phyloP scores from a whole-genome alignment of 2,113 vertebrate genomes.

The Dascyllus trimaculatus region DNA sequence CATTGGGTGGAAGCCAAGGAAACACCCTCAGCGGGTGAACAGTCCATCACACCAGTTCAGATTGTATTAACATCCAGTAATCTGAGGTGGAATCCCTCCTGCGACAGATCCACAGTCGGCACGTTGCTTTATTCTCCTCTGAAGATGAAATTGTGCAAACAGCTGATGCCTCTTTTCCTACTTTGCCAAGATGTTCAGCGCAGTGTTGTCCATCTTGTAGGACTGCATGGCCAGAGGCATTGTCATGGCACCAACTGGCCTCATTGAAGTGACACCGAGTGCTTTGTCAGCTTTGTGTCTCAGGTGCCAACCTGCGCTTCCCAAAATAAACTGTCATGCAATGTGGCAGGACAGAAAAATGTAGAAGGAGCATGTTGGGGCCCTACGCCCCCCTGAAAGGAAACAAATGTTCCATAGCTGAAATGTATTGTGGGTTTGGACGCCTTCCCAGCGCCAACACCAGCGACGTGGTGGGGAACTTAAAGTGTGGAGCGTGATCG shows the following conservation, averaged over 20 bases:
- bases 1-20: slow-evolving; percentile 43
- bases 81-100: slow-evolving; percentile 35
- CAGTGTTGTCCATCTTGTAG: slow-evolving; percentile 67
- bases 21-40: slow-evolving; percentile 40
- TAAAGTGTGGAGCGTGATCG: slow-evolving; percentile 38
- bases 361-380: slow-evolving; percentile 68
- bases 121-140: slow-evolving; percentile 6
- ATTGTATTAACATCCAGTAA: slow-evolving; percentile 49
- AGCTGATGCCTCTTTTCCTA: slow-evolving; percentile 55
- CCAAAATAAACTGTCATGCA: slow-evolving; percentile 82
- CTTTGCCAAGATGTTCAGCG: slow-evolving; percentile 48
- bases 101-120: slow-evolving; percentile 12
- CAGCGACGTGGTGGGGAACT: slow-evolving; percentile 63
- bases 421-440: slow-evolving; percentile 71
- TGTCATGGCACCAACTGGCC: slow-evolving; percentile 71
- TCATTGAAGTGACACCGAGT: slow-evolving; percentile 71
- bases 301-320: slow-evolving; percentile 79
- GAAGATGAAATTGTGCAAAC: slow-evolving; percentile 53
- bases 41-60: slow-evolving; percentile 41
- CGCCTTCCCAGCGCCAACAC: slow-evolving; percentile 64
- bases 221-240: slow-evolving; percentile 57
- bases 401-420: slow-evolving; percentile 82
- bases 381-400: slow-evolving; percentile 63
- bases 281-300: slow-evolving; percentile 78
- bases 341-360: slow-evolving; percentile 74